Percentiles rank a stretch among this genome's conserved stretches.
These are phyloP conservation scores for Camelus bactrianus DNA, from an alignment of 2,113 vertebrate genomes.

Conservation along the genomic window DNA sequence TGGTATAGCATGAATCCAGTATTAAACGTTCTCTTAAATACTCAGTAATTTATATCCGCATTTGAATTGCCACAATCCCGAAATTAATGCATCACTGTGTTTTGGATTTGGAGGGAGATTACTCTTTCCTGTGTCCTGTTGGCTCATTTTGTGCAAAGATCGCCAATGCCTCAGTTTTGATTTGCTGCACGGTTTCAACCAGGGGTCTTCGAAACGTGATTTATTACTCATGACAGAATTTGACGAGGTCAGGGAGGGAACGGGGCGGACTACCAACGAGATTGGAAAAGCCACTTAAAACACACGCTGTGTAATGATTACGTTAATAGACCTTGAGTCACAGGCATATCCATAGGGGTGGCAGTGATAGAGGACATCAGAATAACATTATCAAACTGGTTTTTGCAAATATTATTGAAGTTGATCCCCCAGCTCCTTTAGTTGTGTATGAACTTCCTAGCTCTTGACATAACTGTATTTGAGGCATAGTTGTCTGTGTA, in stretches of 20 bases:
- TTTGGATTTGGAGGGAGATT: neutral
- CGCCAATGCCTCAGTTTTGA: neutral
- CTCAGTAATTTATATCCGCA: neutral
- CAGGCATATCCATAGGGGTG: too few relatives aligned
- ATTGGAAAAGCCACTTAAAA: neutral
- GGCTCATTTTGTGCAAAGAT: neutral
- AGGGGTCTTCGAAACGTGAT: neutral
- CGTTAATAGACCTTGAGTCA: neutral
- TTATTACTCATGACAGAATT: neutral
- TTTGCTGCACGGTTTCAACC: neutral
- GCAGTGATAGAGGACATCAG: fast-evolving
- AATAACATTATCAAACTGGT: fast-evolving
- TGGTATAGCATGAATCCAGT: neutral
- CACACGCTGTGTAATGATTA: neutral
- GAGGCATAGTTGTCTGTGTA: neutral
- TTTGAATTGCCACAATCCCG: neutral
- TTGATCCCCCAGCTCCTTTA: neutral
- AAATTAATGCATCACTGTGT: neutral
- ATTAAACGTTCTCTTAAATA: neutral
- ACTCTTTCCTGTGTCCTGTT: neutral
- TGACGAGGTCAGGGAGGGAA: neutral
- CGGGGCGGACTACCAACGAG: neutral
- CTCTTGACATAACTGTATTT: neutral
- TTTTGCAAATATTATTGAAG: neutral
- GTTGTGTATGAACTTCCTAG: neutral